Conservation (phyloP, 2,888 invertebrate species). For the Ochropacha duplaris region DNA sequence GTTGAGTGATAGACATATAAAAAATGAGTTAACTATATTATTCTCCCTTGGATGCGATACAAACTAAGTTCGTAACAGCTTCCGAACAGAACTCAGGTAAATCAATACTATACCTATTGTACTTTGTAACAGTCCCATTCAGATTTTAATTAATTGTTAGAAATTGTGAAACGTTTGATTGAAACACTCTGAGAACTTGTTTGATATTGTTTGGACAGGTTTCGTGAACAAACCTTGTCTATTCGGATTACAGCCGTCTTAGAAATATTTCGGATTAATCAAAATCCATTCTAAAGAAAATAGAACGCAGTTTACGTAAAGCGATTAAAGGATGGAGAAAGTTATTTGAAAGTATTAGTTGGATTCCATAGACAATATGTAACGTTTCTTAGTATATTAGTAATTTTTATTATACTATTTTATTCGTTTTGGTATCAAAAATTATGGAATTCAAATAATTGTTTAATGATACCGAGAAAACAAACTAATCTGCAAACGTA, state of each 20-base stretch:
- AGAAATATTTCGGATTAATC: slow-evolving; percentile 38
- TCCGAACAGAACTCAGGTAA: slow-evolving; percentile 8
- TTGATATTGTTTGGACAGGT: slow-evolving; percentile 70
- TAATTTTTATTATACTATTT: too few species aligned
- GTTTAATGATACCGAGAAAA: too few species aligned
- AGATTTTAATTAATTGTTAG: slow-evolving; percentile 72
- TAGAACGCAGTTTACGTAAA: slow-evolving; percentile 14
- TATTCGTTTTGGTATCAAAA: too few species aligned
- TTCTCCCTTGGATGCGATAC: not conserved
- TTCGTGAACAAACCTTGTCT: slow-evolving; percentile 42
- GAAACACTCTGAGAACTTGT: slow-evolving; percentile 67
- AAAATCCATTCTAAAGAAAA: slow-evolving; percentile 36
- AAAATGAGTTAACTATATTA: not conserved
- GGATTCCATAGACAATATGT: too few species aligned
- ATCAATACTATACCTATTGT: slow-evolving; percentile 58
- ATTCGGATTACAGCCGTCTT: slow-evolving; percentile 43
- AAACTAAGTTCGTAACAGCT: not conserved
- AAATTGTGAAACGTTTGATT: slow-evolving; percentile 59
- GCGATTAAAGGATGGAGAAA: not conserved
- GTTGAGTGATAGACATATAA: not conserved
- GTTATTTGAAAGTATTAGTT: not conserved
- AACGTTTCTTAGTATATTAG: too few species aligned
- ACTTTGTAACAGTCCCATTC: slow-evolving; percentile 55
- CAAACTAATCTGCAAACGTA: too few species aligned
- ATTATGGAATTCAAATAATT: too few species aligned